A percentile compares a stretch with the other conserved stretches of the same genome.
phyloP scores from a whole-genome alignment of 2,797 vertebrate species.

The Perodicticus potto region DNA sequence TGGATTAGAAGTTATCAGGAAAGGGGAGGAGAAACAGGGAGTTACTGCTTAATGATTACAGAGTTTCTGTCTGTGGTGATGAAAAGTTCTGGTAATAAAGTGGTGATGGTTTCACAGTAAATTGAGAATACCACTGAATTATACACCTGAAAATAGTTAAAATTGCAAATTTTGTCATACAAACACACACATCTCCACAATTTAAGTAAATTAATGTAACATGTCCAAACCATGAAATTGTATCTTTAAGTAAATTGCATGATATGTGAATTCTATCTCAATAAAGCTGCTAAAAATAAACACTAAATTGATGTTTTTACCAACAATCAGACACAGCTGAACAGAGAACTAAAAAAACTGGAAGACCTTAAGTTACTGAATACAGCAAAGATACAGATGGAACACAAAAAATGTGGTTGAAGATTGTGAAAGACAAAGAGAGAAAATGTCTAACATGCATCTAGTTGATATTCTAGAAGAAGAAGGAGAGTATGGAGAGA shows the following conservation, averaged over 20 bases:
- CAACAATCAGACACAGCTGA: conserved; percentile 36
- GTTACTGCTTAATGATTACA: neutral
- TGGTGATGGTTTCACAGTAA: neutral
- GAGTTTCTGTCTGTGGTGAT: conserved; percentile 23
- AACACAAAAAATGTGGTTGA: neutral
- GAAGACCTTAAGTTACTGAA: conserved; percentile 21
- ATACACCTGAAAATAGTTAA: neutral
- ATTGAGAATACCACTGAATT: conserved; percentile 2
- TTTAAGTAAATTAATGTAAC: conserved; percentile 47
- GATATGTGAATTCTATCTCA: conserved; percentile 26
- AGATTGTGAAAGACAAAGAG: conserved; percentile 9
- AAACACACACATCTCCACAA: neutral
- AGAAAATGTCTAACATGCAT: neutral
- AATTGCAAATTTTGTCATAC: neutral
- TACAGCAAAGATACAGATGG: neutral
- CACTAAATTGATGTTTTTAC: conserved; percentile 29
- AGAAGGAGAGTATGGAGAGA: neutral
- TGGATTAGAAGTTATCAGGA: neutral
- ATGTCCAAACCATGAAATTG: neutral
- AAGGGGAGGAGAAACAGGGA: neutral
- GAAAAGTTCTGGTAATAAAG: neutral
- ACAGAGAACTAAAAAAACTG: conserved; percentile 40
- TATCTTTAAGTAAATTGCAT: conserved; percentile 27
- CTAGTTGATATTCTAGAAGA: conserved; percentile 19
- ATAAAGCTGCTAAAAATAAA: conserved; percentile 45